Base-by-base conservation (phyloP, 2,888 invertebrate species). In the Odiellus spinosus region DNA sequence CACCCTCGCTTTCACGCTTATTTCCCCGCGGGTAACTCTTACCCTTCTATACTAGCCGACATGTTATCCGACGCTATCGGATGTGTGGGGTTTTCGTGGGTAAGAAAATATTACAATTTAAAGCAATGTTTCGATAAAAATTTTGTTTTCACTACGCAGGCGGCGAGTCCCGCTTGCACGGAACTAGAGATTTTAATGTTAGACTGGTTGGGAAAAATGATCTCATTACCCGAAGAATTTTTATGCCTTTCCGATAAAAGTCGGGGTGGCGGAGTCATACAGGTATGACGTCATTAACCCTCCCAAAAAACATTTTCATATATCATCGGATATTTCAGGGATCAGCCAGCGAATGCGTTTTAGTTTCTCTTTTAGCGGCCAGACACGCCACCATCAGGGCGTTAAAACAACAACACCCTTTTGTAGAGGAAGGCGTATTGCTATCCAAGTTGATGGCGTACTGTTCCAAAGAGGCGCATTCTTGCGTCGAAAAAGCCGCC, bases 1-100 rank as follows among this genome's bases (percentile, higher is more conserved):
- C 96, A 96, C 73, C 96, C 96, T 0, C 73, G 87, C 49, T 98
- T 98, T 69, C 95, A 96, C 66, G 98, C 98, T 0, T 99, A 99
- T 67, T 99, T 98, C 65, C 96, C 98, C 3, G 80, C 95, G 12
- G 96, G 96, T 14, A 95, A 95, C 69, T 90, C 84, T 1, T 98
- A 79, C 66, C 96, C 96, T 2, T 93, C 95, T 5, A 93, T 98
- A 54, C 72, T 98, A 42, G 98, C 88, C 3, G 96, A 98, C 63
- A 93, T 98, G 91, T 71, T 98, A 48, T 82, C 88, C 3, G 87
- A 87, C 64, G 91, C 90, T 19, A 84, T 98, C 50, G 96, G 93
- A 40, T 91, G 90, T 67, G 85, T 96, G 59, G 98, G 98, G 62
- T 98, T 98, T 69, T 95, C 95, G 40, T 98, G 98, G 98, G 90